Evolutionary conservation across 2,797 vertebrate genomes (phyloP).

Genomic region (Etheostoma perlongum): DNA sequence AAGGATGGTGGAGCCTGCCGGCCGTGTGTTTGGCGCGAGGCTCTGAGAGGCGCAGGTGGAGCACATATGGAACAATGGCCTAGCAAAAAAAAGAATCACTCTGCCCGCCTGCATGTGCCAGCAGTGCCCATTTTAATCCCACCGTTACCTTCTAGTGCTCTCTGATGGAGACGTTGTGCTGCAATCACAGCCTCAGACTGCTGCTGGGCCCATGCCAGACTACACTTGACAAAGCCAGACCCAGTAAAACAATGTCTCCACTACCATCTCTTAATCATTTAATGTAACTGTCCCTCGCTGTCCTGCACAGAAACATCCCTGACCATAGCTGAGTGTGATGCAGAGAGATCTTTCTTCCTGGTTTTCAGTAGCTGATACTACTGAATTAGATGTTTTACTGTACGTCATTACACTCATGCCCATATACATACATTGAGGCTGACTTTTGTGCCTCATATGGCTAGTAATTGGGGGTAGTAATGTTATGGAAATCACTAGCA

Average conservation of each 20-base stretch:
- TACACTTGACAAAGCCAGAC: conserved; percentile 67
- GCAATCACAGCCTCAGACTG: conserved; percentile 79
- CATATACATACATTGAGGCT: conserved; percentile 58
- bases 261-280: conserved; percentile 52
- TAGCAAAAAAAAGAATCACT: conserved; percentile 64
- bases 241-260: conserved; percentile 62
- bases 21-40: conserved; percentile 82
- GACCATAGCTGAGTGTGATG: conserved; percentile 45
- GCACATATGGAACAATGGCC: conserved; percentile 88
- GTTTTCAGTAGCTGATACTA: not conserved
- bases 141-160: conserved; percentile 82
- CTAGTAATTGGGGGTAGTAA: conserved; percentile 73
- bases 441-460: conserved; percentile 72
- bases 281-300: conserved; percentile 11
- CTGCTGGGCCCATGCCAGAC: conserved; percentile 82
- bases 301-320: conserved; percentile 24
- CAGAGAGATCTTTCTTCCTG: conserved; percentile 12
- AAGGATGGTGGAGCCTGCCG: conserved; percentile 76
- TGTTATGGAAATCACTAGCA: conserved; percentile 84
- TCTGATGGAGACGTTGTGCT: conserved; percentile 84
- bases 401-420: conserved; percentile 33
- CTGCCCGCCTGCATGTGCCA: conserved; percentile 85
- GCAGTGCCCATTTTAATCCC: conserved; percentile 86
- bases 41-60: conserved; percentile 87
- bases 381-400: conserved; percentile 12